A percentile compares a stretch with the other conserved stretches of the same genome.
Evolutionary conservation across 2,797 vertebrate genomes (phyloP).

Genomic region (Emydoidea blandingii): DNA sequence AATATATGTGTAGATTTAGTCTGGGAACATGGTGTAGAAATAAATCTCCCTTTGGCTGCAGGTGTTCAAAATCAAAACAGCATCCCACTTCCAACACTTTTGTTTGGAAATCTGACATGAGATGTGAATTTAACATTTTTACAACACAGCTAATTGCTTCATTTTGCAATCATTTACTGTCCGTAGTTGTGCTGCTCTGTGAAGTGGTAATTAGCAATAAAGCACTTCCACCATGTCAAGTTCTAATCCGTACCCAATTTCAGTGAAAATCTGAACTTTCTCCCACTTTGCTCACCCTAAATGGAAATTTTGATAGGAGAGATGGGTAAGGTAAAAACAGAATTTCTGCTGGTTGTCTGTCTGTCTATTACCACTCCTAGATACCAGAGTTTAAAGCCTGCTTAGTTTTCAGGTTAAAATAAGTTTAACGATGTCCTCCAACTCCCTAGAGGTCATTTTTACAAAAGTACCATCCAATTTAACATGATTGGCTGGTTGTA

Average conservation of each 20-base stretch:
- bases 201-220: constrained; percentile 32
- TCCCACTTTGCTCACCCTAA: neutral
- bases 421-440: neutral
- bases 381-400: neutral
- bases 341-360: neutral
- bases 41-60: constrained; percentile 23
- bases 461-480: neutral
- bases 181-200: neutral
- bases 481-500: neutral
- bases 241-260: neutral
- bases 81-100: neutral
- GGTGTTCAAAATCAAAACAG: constrained; percentile 68
- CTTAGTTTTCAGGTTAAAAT: neutral
- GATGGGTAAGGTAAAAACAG: fast-evolving
- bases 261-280: constrained; percentile 4
- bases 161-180: constrained; percentile 51
- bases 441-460: neutral
- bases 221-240: neutral
- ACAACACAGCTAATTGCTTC: constrained; percentile 34
- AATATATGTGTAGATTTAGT: constrained; percentile 34
- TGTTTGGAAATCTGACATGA: constrained; percentile 23
- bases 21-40: neutral
- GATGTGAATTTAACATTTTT: constrained; percentile 9
- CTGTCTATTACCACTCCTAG: neutral
- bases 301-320: neutral